phyloP scores from a whole-genome alignment of 2,797 vertebrate genomes.

The Acrocephalus scirpaceus region DNA sequence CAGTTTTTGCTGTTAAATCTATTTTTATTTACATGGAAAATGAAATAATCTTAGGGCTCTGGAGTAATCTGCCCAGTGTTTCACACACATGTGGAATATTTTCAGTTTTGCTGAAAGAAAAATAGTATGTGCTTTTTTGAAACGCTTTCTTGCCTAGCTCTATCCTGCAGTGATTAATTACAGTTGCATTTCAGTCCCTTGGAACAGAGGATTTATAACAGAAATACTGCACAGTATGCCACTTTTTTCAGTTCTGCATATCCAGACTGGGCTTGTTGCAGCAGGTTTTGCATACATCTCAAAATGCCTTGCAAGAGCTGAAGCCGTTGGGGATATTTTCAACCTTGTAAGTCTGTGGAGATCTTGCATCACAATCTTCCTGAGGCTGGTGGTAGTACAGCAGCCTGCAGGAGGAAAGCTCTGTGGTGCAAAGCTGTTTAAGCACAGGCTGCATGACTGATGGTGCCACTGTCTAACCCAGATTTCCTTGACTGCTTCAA shows the following conservation, averaged over 20 bases:
- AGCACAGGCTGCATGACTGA: neutral
- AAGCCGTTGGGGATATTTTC: slow-evolving; percentile 12
- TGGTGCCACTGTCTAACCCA: neutral
- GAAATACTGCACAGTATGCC: neutral
- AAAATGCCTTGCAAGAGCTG: neutral
- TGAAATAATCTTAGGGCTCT: neutral
- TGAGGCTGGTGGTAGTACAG: neutral
- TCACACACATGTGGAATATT: neutral
- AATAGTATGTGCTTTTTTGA: neutral
- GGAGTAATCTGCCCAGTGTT: neutral
- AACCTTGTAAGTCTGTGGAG: neutral
- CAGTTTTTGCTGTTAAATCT: slow-evolving; percentile 6
- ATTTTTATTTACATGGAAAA: slow-evolving; percentile 36
- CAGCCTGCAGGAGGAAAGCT: neutral
- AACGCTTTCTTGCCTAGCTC: neutral
- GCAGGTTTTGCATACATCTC: neutral
- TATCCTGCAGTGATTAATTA: slow-evolving; percentile 5
- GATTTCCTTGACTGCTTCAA: neutral
- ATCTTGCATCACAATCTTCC: neutral
- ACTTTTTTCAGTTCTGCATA: neutral
- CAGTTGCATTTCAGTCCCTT: neutral
- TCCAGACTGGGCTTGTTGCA: neutral
- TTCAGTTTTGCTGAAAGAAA: neutral
- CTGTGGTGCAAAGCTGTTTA: neutral
- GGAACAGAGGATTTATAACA: neutral